Evolutionary conservation across 2,797 vertebrate species (phyloP), one percentile per base, ranked within the genome.

Genomic region (Leptatherina wallacei): DNA sequence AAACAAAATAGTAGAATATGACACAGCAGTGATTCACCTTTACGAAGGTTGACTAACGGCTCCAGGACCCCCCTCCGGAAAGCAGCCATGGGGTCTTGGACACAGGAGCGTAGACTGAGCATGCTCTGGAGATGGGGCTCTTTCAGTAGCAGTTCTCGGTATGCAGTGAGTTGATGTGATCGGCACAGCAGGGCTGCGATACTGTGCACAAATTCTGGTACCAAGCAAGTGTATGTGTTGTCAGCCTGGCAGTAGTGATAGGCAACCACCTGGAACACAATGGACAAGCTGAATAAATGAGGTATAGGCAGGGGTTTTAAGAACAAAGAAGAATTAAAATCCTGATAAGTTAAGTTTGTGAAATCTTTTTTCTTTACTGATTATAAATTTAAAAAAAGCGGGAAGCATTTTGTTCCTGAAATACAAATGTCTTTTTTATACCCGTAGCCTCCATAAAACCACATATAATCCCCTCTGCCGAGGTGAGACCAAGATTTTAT

Each of bases 201-300:
- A 24, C 98, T 99, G 88, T 99, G 98, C 68, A 99, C 98, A 1
- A 99, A 97, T 85, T 99, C 98, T 0, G 98, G 98, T 6, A 99
- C 98, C 14, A 99, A 94, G 81, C 98, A 99, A 0, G 98, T 99
- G 93, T 99, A 99, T 0, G 98, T 97, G 90, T 99, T 99, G 81
- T 99, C 98, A 0, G 98, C 97, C 90, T 99, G 98, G 86, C 98
- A 99, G 87, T 98, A 99, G 87, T 99, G 98, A 87, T 99, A 99
- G 0, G 98, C 98, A 84, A 99, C 97, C 0, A 99, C 98, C 98
- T 99, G 87, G 0, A 78, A 71, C 30, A 71, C 59, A 75, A 55
- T 57, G 9, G 27, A 60, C 29, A 4, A 27, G 7, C 32, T 6
- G 44, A 18, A 72, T 20, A 29, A 36, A 16, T 33, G 3, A 51